Base-by-base conservation (phyloP, 2,113 vertebrate species). In the Syngnathus typhle region DNA sequence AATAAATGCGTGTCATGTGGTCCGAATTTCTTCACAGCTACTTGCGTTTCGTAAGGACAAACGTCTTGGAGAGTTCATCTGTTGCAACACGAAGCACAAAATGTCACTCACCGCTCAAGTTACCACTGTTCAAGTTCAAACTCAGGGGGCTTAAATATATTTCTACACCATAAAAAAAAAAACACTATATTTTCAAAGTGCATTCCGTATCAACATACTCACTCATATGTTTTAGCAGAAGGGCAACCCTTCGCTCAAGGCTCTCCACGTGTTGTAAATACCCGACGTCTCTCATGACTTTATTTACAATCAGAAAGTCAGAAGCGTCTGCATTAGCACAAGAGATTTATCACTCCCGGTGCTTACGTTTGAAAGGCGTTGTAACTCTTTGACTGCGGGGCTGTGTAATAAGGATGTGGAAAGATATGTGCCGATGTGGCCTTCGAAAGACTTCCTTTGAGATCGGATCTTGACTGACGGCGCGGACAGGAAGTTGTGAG, bases 261-360 rank as follows among this genome's bases (percentile, higher is more conserved):
- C 79, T 80, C 73, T 75, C 63, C 74, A 76, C 46, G 49, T 74
- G 64, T 44, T 72, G 76, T 85, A 84, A 85, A 76, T 79, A 79
- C 81, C 73, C 69, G 74, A 79, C 73, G 82, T 87, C 85, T 80
- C 75, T 78, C 73, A 61, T 67, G 80, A 86, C 79, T 89, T 89
- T 88, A 88, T 89, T 89, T 89, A 89, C 85, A 84, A 84, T 89
- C 84, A 75, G 69, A 85, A 84, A 87, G 70, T 84, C 77, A 76
- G 80, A 79, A 84, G 80, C 69, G 41, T 81, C 76, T 84, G 79
- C 88, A 86, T 90, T 86, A 88, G 85, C 13, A 68, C 9, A 0
- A 36, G 69, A 88, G 88, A 90, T 89, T 89, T 87, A 90, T 89
- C 81, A 77, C 86, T 82, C 58, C 43, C 73, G 82, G 82, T 73